Evolutionary conservation across 2,797 vertebrate species (phyloP), one percentile per base, ranked within the genome.

Genomic region (Craterocephalus amniculus): DNA sequence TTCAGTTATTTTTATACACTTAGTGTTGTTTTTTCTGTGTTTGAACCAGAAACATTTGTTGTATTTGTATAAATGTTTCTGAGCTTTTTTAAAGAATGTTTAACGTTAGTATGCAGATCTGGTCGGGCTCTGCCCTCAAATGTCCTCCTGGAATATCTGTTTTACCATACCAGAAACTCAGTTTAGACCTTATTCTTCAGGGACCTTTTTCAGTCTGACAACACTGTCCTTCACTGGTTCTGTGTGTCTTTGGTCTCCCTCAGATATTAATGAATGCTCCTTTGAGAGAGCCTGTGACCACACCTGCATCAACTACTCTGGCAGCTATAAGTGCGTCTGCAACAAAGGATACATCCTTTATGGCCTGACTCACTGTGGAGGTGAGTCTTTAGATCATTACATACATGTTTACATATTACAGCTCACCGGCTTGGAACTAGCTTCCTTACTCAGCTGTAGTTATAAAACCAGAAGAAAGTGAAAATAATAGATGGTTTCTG

Each of bases 231-330:
- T 75, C 31, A 59, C 5, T 34, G 20, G 11, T 32, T 6, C 0
- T 69, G 56, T 63, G 0, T 74, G 27, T 77, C 4, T 63, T 36
- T 52, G 31, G 1, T 76, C 26, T 58, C 51, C 48, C 61, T 43
- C 70, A 99, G 98, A 99, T 84, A 97, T 98, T 59, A 97, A 99
- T 11, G 98, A 99, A 86, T 99, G 98, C 81, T 93, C 96, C 76
- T 95, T 95, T 45, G 94, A 95, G 80, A 92, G 88, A 92, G 97
- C 93, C 87, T 99, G 98, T 0, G 97, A 99, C 89, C 97, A 99
- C 92, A 97, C 95, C 82, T 99, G 98, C 90, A 92, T 98, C 63
- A 98, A 99, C 91, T 94, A 97, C 93, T 0, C 97, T 52, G 90
- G 98, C 93, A 93, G 93, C 84, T 99, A 95, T n/a, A 96, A 98